Percentiles rank a stretch among this genome's conserved stretches.
These are phyloP conservation scores for Ganaspis brasiliensis DNA, from an alignment of 2,888 invertebrate species.

Conservation along the genomic window DNA sequence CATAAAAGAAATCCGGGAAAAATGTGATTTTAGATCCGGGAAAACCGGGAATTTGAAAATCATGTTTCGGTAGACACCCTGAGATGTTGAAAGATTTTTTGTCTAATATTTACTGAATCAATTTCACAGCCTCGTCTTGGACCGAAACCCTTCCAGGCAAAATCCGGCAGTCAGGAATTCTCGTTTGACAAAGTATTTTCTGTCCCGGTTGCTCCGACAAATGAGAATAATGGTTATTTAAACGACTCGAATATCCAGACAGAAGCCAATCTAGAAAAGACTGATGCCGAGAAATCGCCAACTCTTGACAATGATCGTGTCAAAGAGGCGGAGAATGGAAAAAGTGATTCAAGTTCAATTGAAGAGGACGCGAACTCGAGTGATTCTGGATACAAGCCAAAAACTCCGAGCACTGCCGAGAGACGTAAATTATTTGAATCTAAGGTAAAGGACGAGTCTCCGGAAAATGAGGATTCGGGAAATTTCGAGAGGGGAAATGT, in stretches of 20 bases:
- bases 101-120: too few species aligned
- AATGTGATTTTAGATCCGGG: too few species aligned
- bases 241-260: constrained; percentile 70
- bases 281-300: constrained; percentile 65
- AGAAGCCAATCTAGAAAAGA: constrained; percentile 58
- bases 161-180: constrained; percentile 87
- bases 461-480: constrained; percentile 82
- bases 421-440: constrained; percentile 88
- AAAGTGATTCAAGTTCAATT: constrained; percentile 84
- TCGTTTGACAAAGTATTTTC: constrained; percentile 92
- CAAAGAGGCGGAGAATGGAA: constrained; percentile 82
- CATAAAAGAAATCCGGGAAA: too few species aligned
- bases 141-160: constrained; percentile 92
- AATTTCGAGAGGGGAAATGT: constrained; percentile 84
- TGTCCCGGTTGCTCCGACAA: constrained; percentile 87
- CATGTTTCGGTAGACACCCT: too few species aligned
- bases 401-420: constrained; percentile 90
- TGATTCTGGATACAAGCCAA: constrained; percentile 86
- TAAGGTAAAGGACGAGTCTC: constrained; percentile 81
- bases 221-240: constrained; percentile 76
- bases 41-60: too few species aligned
- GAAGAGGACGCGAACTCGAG: constrained; percentile 85
- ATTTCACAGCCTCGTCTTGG: constrained; percentile 89
- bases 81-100: too few species aligned
- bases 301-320: constrained; percentile 70